A percentile compares a stretch with the other conserved stretches of the same genome.
Evolutionary conservation across 2,888 invertebrate species (phyloP).

Genomic region (Agrochola litura): DNA sequence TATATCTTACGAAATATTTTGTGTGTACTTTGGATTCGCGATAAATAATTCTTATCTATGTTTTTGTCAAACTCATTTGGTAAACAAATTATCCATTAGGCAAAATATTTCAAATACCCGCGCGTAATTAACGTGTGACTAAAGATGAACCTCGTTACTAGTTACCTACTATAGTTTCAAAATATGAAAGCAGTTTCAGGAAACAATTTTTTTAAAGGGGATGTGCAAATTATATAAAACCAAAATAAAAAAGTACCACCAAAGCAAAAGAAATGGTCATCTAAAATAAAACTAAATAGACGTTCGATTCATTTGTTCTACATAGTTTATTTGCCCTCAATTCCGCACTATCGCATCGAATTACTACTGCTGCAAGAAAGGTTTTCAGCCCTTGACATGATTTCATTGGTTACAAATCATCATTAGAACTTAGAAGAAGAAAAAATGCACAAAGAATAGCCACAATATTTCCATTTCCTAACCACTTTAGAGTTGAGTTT

Average conservation of each 20-base stretch:
- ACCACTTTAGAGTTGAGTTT: background rate
- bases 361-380: background rate
- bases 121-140: background rate
- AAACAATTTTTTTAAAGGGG: background rate
- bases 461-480: background rate
- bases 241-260: background rate
- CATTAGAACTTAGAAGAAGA: too few species aligned
- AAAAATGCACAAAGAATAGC: background rate
- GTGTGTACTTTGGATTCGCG: constrained; percentile 22
- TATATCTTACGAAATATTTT: background rate
- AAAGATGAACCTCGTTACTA: background rate
- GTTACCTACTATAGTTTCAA: too few species aligned
- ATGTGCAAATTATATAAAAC: background rate
- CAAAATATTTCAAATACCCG: background rate
- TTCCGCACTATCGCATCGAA: constrained; percentile 6
- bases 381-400: background rate
- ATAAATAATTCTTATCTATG: constrained; percentile 26
- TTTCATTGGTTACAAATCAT: too few species aligned
- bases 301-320: background rate
- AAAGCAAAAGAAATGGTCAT: background rate
- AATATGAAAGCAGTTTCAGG: background rate
- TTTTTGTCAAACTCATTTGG: constrained; percentile 24
- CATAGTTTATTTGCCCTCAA: constrained; percentile 8
- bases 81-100: constrained; percentile 12
- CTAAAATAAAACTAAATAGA: background rate